Conservation (phyloP, 2,888 invertebrate genomes). For the Scaptomyza parva region DNA sequence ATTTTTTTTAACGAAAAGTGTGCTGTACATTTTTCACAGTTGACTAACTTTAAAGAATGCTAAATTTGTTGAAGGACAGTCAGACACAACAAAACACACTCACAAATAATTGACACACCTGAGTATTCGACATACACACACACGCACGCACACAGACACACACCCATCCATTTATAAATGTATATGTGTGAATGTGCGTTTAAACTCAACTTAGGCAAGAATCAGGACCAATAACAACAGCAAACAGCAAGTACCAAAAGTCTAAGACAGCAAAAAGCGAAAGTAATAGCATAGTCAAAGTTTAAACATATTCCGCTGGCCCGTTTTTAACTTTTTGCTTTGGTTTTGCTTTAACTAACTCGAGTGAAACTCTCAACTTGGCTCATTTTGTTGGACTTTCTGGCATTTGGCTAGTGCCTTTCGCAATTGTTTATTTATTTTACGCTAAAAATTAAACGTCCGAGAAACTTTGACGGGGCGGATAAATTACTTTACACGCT, state of each 20-base stretch:
- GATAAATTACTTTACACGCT: constrained; percentile 77
- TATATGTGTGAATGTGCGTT: constrained; percentile 15
- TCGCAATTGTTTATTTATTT: constrained; percentile 73
- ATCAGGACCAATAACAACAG: constrained; percentile 24
- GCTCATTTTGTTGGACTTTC: constrained; percentile 64
- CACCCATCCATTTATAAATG: not conserved
- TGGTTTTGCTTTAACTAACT: constrained; percentile 53
- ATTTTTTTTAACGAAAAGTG: too few relatives aligned
- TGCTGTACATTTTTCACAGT: not conserved
- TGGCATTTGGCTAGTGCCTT: constrained; percentile 35
- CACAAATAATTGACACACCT: constrained; percentile 46
- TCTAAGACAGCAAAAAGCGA: constrained; percentile 56
- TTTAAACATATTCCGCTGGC: constrained; percentile 39
- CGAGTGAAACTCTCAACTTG: constrained; percentile 56
- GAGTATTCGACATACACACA: constrained; percentile 16
- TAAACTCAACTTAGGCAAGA: constrained; percentile 37
- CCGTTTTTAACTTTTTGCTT: constrained; percentile 1
- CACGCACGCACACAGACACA: constrained; percentile 4
- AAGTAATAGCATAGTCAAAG: constrained; percentile 62
- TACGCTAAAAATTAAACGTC: constrained; percentile 70
- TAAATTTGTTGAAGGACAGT: constrained; percentile 55
- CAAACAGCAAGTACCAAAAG: constrained; percentile 22
- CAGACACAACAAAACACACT: constrained; percentile 5
- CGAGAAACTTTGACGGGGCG: constrained; percentile 50
- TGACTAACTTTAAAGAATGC: constrained; percentile 16